These are phyloP conservation scores for Ooceraea biroi DNA, from an alignment of 1,140 invertebrate genomes.

Conservation along the genomic window DNA sequence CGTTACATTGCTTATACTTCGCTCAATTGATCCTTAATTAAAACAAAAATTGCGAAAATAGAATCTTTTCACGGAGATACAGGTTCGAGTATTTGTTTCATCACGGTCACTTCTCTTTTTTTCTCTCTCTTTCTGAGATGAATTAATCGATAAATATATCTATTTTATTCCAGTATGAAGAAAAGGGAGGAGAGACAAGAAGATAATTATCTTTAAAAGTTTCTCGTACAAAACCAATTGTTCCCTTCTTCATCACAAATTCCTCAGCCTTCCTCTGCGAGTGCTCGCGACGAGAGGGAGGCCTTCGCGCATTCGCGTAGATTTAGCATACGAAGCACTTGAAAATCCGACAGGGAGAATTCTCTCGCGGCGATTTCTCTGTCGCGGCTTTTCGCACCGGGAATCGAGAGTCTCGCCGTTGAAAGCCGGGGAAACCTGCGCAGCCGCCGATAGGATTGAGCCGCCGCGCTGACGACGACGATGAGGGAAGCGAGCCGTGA, in stretches of 20 bases:
- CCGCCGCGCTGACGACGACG: constrained; percentile 35
- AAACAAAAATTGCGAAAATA: background rate
- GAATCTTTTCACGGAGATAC: background rate
- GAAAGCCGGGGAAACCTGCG: constrained; percentile 76
- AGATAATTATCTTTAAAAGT: too few relatives aligned
- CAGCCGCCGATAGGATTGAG: constrained; percentile 79
- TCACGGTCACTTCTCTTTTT: background rate
- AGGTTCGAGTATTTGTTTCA: background rate
- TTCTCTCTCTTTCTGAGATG: too few relatives aligned
- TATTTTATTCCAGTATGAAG: too few relatives aligned
- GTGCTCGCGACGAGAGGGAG: too few relatives aligned
- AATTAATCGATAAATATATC: too few relatives aligned
- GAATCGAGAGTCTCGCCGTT: constrained; percentile 53
- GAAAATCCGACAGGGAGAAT: background rate
- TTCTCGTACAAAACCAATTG: too few relatives aligned
- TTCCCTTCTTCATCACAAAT: too few relatives aligned
- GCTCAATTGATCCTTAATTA: background rate
- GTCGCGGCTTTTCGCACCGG: background rate
- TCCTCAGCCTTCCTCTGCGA: too few relatives aligned
- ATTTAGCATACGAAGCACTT: background rate
- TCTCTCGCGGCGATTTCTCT: constrained; percentile 9
- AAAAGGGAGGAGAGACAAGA: too few relatives aligned
- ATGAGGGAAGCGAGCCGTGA: constrained; percentile 71
- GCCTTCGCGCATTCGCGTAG: background rate
- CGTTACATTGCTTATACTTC: background rate